Conservation (phyloP, 2,888 invertebrate genomes). For the Tenodera sinensis region DNA sequence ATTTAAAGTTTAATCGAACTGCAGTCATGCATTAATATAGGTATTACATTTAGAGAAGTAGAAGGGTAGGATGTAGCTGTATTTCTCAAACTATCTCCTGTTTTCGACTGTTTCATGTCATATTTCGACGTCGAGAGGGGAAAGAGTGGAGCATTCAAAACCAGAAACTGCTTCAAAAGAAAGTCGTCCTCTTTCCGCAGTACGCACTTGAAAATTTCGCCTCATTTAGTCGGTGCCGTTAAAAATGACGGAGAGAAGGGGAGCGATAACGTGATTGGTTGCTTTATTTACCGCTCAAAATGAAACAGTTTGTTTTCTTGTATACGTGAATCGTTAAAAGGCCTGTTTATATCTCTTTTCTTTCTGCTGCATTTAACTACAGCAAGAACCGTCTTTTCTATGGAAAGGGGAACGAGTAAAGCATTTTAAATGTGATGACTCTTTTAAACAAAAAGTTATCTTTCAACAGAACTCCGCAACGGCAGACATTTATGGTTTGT, state of each 20-base stretch:
- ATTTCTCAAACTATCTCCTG: background rate
- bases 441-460: background rate
- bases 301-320: background rate
- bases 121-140: background rate
- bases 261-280: background rate
- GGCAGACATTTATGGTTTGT: background rate
- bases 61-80: background rate
- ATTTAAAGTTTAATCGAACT: conserved; percentile 1
- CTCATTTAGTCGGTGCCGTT: background rate
- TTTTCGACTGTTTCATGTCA: background rate
- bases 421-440: background rate
- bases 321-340: background rate
- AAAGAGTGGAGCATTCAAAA: background rate
- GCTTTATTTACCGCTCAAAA: background rate
- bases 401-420: background rate
- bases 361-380: background rate
- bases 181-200: background rate
- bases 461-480: background rate
- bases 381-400: background rate
- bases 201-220: background rate
- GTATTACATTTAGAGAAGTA: background rate
- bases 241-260: background rate
- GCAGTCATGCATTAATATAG: conserved; percentile 1
- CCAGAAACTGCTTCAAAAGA: background rate
- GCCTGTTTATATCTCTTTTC: background rate